These are phyloP conservation scores for Crax fasciolata DNA, from an alignment of 2,797 vertebrate species.

Conservation along the genomic window DNA sequence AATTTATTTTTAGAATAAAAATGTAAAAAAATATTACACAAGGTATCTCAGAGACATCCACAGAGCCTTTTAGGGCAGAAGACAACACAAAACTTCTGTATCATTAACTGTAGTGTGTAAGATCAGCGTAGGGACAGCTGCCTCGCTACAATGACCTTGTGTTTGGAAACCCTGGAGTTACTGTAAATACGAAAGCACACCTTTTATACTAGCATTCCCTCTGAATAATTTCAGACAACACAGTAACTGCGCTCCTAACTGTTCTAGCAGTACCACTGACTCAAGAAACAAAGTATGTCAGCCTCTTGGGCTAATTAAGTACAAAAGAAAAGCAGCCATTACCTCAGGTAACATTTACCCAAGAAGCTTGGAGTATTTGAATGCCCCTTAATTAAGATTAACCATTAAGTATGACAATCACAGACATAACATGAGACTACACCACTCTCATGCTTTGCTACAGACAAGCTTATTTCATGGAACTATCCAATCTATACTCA, in stretches of 20 bases:
- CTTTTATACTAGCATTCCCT: neutral
- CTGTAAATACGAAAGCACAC: neutral
- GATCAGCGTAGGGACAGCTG: neutral
- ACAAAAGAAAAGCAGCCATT: neutral
- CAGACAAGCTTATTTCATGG: neutral
- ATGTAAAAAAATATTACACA: neutral
- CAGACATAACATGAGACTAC: neutral
- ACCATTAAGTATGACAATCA: neutral
- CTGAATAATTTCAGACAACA: neutral
- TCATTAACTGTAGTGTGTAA: neutral
- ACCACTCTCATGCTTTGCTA: neutral
- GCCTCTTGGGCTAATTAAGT: neutral
- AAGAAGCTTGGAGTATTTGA: neutral
- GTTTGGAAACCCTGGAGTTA: neutral
- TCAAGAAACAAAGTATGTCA: neutral
- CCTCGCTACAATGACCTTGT: neutral
- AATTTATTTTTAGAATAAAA: neutral
- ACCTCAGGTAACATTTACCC: neutral
- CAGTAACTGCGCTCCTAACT: neutral
- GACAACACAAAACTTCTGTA: neutral
- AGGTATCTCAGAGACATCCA: neutral
- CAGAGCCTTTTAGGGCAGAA: neutral
- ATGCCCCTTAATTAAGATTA: constrained; percentile 13
- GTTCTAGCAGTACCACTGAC: neutral
- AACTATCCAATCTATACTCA: neutral